These are phyloP conservation scores for Sebastes iracundus DNA, from an alignment of 2,797 vertebrate genomes.

Conservation along the genomic window DNA sequence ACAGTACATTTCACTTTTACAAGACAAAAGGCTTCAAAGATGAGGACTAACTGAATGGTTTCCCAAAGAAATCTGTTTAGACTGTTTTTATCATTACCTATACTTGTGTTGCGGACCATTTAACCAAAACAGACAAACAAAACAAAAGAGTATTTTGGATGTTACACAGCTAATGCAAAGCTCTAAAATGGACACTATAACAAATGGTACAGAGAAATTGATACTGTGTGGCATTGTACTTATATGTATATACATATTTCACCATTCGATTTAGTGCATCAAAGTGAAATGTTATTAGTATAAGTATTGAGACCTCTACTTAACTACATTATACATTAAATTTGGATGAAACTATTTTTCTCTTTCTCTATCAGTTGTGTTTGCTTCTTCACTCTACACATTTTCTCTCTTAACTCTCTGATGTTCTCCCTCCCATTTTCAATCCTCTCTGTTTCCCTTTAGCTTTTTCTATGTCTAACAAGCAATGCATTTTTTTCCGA, in stretches of 20 bases:
- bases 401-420: neutral
- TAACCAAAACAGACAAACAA: neutral
- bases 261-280: neutral
- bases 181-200: neutral
- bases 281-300: neutral
- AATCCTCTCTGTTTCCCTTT: neutral
- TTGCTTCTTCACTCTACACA: neutral
- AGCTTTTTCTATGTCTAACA: neutral
- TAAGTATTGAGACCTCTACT: neutral
- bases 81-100: neutral
- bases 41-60: neutral
- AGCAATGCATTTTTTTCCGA: conserved; percentile 2
- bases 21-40: neutral
- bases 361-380: neutral
- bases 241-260: neutral
- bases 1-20: neutral
- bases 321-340: neutral
- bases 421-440: neutral
- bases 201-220: neutral
- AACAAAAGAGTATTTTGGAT: neutral
- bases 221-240: neutral
- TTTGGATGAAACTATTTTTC: neutral
- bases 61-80: neutral
- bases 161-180: neutral
- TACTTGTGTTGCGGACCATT: neutral